phyloP scores from a whole-genome alignment of 30 jellyfish, hydroid and myxozoan species.

The Pseudorhiza aurosa region DNA sequence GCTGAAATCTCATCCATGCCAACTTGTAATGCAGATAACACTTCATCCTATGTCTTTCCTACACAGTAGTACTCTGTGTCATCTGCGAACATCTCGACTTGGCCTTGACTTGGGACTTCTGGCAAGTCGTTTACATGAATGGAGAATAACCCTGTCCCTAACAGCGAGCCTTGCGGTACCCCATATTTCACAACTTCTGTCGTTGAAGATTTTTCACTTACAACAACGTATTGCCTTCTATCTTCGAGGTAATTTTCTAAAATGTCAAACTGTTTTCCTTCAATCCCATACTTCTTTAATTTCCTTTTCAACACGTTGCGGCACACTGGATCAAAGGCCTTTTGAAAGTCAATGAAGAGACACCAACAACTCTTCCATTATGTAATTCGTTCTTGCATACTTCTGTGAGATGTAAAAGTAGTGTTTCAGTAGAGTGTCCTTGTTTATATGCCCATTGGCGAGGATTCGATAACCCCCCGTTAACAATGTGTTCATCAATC shows the following conservation, averaged over 20 bases:
- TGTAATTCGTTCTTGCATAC: not conserved
- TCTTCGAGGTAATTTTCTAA: slow-evolving; percentile 20
- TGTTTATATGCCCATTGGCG: slow-evolving; percentile 12
- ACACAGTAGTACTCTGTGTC: slow-evolving; percentile 38
- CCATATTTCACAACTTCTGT: slow-evolving; percentile 12
- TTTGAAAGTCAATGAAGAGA: slow-evolving; percentile 17
- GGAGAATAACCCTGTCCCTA: slow-evolving; percentile 44
- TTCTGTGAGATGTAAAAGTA: slow-evolving; percentile 13
- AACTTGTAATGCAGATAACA: not conserved
- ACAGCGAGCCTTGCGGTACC: slow-evolving; percentile 47
- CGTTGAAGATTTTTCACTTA: slow-evolving; percentile 21
- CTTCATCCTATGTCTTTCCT: not conserved
- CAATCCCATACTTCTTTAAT: not conserved
- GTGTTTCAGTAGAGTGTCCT: slow-evolving; percentile 8
- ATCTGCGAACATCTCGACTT: slow-evolving; percentile 21
- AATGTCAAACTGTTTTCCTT: slow-evolving; percentile 3
- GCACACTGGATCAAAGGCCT: slow-evolving; percentile 37
- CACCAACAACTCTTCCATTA: not conserved
- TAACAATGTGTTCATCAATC: slow-evolving; percentile 25
- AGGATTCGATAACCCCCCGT: slow-evolving; percentile 23
- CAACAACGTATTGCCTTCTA: slow-evolving; percentile 34
- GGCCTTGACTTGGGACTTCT: slow-evolving; percentile 7
- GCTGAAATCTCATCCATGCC: not conserved
- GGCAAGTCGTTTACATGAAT: slow-evolving; percentile 31
- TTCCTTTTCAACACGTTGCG: slow-evolving; percentile 19